Conservation (phyloP, 2,113 vertebrate genomes). For the Antigone vipio region DNA sequence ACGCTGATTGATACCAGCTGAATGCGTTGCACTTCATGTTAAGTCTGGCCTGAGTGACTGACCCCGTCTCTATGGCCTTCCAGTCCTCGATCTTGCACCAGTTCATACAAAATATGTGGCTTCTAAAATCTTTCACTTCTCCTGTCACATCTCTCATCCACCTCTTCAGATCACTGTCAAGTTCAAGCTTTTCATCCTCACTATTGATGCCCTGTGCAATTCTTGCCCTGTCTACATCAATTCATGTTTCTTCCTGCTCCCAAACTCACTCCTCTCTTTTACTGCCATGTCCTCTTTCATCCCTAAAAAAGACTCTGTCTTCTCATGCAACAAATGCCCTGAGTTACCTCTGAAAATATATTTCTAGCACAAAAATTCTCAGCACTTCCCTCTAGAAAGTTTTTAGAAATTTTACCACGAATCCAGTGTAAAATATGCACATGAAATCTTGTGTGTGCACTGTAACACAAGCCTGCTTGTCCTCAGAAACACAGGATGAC, state of each 20-base stretch:
- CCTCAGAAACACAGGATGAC: background rate
- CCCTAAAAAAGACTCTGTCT: background rate
- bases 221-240: background rate
- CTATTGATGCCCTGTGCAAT: background rate
- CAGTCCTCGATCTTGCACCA: background rate
- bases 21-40: background rate
- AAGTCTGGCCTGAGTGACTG: background rate
- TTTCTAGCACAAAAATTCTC: background rate
- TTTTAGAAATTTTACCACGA: background rate
- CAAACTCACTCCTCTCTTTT: background rate
- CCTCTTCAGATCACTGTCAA: background rate
- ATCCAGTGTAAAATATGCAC: background rate
- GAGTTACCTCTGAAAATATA: background rate
- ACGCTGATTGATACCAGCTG: background rate
- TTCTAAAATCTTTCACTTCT: background rate
- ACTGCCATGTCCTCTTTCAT: background rate
- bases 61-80: background rate
- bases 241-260: background rate
- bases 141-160: background rate
- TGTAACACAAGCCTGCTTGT: background rate
- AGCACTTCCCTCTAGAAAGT: background rate
- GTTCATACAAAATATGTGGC: background rate
- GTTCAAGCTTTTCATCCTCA: background rate
- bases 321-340: background rate
- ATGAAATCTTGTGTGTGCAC: background rate